These are phyloP conservation scores for Nothobranchius furzeri DNA, from an alignment of 2,113 vertebrate genomes.

Conservation along the genomic window DNA sequence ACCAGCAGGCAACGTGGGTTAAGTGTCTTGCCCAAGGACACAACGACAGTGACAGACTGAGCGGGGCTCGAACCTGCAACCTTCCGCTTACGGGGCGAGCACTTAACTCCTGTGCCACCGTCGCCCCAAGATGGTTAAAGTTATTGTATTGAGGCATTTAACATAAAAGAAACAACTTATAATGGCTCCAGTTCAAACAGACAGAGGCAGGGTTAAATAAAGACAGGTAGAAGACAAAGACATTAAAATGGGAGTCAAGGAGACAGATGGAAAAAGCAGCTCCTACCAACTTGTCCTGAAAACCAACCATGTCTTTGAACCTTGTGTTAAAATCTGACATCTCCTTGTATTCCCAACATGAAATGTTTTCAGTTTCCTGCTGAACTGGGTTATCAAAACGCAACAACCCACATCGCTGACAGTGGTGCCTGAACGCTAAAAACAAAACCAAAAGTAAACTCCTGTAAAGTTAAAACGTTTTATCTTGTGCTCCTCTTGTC, in stretches of 20 bases:
- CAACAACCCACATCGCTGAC: not conserved
- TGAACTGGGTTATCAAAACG: conserved; percentile 21
- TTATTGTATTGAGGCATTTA: too few relatives aligned
- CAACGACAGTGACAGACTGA: too few relatives aligned
- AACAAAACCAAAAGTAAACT: conserved; percentile 60
- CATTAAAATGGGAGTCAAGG: not conserved
- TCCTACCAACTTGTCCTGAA: conserved; percentile 38
- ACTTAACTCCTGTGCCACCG: too few relatives aligned
- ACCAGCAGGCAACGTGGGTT: too few relatives aligned
- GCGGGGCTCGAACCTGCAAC: too few relatives aligned
- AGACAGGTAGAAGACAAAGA: not conserved
- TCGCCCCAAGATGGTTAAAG: too few relatives aligned
- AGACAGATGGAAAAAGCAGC: not conserved
- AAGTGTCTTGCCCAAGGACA: too few relatives aligned
- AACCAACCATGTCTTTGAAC: conserved; percentile 21
- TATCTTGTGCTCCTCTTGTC: conserved; percentile 19
- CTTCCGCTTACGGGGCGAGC: too few relatives aligned
- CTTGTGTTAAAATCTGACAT: not conserved
- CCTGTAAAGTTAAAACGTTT: conserved; percentile 13
- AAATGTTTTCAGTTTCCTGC: conserved; percentile 34
- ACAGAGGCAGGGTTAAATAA: not conserved
- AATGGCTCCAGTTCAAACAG: not conserved
- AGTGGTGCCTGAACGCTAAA: not conserved
- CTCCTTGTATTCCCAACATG: not conserved
- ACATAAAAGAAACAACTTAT: not conserved